Evolutionary conservation across 2,113 vertebrate species (phyloP).

Genomic region (Sylvietta virens): DNA sequence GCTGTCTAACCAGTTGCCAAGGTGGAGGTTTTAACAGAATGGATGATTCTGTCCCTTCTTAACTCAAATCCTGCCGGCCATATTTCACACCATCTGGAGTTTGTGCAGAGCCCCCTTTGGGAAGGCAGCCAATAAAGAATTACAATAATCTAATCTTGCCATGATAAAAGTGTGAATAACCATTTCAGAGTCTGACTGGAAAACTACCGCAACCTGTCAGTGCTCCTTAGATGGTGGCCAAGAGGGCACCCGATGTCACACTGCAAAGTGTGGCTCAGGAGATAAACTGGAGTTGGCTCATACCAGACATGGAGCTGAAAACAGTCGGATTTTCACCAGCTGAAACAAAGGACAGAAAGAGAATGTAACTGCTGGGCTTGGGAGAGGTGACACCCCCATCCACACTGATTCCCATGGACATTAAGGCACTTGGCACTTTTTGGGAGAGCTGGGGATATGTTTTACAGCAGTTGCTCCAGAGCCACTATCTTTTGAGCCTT

Average conservation of each 20-base stretch:
- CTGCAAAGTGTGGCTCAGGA: background rate
- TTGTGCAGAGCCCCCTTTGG: constrained; percentile 26
- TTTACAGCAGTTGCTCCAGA: background rate
- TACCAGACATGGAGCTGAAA: background rate
- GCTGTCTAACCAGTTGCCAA: constrained; percentile 20
- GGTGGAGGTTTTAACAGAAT: constrained; percentile 11
- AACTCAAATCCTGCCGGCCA: constrained; percentile 1
- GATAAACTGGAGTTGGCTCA: background rate
- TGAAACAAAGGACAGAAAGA: background rate
- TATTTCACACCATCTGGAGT: constrained; percentile 56
- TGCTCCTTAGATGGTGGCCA: background rate
- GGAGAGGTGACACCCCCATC: background rate
- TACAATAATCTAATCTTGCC: constrained; percentile 54
- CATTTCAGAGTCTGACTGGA: constrained; percentile 34
- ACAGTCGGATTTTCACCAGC: background rate
- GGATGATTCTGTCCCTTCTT: constrained; percentile 19
- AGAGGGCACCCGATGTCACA: background rate
- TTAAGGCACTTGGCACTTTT: background rate
- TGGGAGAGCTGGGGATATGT: background rate
- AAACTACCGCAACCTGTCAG: constrained; percentile 23
- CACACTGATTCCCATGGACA: background rate
- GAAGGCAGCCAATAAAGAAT: constrained; percentile 30
- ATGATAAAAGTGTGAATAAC: constrained; percentile 32
- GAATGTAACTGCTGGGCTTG: background rate
- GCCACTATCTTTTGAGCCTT: background rate